Percentiles rank a stretch among this genome's conserved stretches.
Evolutionary conservation across 2,888 invertebrate genomes (phyloP).

Genomic region (Diarsia dahlii): DNA sequence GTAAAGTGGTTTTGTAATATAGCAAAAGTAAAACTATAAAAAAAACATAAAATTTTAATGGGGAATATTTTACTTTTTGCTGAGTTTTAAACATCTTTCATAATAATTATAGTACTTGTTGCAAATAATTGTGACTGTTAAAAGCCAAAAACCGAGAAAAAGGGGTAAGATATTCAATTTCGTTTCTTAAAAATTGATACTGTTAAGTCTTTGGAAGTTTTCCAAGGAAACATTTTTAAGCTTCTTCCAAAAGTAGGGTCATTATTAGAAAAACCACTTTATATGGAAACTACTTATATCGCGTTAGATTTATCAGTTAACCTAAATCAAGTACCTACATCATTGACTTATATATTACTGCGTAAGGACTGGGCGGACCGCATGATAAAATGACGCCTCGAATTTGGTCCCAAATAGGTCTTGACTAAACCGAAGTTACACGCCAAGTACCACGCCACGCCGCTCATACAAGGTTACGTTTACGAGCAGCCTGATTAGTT

Average conservation of each 20-base stretch:
- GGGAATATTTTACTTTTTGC: not conserved
- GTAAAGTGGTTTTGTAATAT: not conserved
- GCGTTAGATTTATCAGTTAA: conserved; percentile 7
- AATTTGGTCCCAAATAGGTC: no score
- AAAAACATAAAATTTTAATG: not conserved
- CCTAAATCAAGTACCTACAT: conserved; percentile 9
- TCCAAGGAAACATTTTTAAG: conserved; percentile 32
- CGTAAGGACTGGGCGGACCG: no score
- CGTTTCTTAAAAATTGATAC: conserved; percentile 14
- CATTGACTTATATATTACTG: no score
- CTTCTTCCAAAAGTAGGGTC: conserved; percentile 7
- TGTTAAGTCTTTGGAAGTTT: conserved; percentile 35
- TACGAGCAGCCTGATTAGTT: no score
- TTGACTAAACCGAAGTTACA: no score
- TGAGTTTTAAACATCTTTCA: not conserved
- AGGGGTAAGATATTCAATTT: not conserved
- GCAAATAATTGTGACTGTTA: not conserved
- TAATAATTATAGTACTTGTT: not conserved
- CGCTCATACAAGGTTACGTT: no score
- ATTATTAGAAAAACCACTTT: conserved; percentile 16
- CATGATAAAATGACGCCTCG: no score
- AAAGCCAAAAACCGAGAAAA: not conserved
- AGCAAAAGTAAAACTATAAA: not conserved
- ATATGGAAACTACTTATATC: conserved; percentile 29
- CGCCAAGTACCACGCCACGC: no score